A percentile compares a stretch with the other conserved stretches of the same genome.
These are phyloP conservation scores for Mythimna albipuncta DNA, from an alignment of 2,888 invertebrate genomes.

Conservation along the genomic window DNA sequence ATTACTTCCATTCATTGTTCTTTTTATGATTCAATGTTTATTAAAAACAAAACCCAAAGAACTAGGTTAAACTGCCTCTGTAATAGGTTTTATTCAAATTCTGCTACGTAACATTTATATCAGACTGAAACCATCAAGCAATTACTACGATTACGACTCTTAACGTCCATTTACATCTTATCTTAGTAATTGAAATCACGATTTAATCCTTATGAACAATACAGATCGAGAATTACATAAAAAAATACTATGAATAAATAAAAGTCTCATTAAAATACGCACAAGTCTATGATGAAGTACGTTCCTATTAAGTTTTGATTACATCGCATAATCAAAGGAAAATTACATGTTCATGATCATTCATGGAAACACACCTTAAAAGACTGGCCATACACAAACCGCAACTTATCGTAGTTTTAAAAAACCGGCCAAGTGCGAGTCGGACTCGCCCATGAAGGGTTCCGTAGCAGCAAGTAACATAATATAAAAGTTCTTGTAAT, in stretches of 20 bases:
- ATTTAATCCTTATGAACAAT: conserved; percentile 74
- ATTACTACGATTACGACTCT: conserved; percentile 68
- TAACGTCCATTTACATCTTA: conserved; percentile 75
- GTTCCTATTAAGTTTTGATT: conserved; percentile 66
- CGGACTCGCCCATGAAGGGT: too few species aligned
- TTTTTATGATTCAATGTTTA: conserved; percentile 32
- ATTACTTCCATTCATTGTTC: conserved; percentile 46
- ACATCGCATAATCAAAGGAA: conserved; percentile 76
- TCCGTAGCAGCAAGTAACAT: too few species aligned
- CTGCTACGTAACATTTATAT: conserved; percentile 52
- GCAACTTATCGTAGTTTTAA: conserved; percentile 69
- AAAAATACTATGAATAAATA: conserved; percentile 84
- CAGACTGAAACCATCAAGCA: conserved; percentile 57
- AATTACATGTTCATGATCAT: conserved; percentile 70
- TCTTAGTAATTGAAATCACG: conserved; percentile 86
- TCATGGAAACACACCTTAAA: conserved; percentile 68
- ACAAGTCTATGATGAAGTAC: conserved; percentile 68
- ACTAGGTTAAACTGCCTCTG: conserved; percentile 38
- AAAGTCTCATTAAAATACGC: conserved; percentile 78
- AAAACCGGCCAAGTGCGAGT: too few species aligned
- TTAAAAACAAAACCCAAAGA: conserved; percentile 37
- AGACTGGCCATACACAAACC: conserved; percentile 69
- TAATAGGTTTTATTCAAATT: conserved; percentile 60
- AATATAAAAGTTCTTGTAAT: too few species aligned
- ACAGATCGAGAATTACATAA: conserved; percentile 69